Evolutionary conservation across 2,888 invertebrate genomes (phyloP).

Genomic region (Hypena proboscidalis): DNA sequence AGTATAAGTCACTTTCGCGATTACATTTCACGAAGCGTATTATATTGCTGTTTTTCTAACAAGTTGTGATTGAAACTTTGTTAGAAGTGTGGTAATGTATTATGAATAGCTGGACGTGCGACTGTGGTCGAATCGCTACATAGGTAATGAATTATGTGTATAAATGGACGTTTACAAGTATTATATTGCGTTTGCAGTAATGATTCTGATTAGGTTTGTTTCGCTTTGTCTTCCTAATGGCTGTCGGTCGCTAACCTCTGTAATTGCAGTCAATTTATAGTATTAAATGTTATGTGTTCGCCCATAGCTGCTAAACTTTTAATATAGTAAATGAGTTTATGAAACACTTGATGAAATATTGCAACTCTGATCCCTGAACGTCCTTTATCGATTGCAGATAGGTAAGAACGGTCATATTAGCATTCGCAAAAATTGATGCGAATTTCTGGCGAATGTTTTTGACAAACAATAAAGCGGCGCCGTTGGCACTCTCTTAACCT

Average conservation of each 20-base stretch:
- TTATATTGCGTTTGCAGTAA: slow-evolving; percentile 1
- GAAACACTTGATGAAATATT: too few species aligned
- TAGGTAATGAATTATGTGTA: not conserved
- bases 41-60: slow-evolving; percentile 18
- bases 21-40: slow-evolving; percentile 5
- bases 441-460: too few species aligned
- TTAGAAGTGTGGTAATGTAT: slow-evolving; percentile 10
- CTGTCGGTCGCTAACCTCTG: not conserved
- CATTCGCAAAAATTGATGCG: too few species aligned
- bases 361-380: too few species aligned
- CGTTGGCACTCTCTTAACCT: too few species aligned
- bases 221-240: not conserved
- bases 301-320: too few species aligned
- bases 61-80: not conserved
- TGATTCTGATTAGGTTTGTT: not conserved
- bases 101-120: not conserved
- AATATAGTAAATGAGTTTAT: too few species aligned
- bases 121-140: too few species aligned
- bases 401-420: too few species aligned
- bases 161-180: slow-evolving; percentile 5
- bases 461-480: too few species aligned
- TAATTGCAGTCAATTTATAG: not conserved
- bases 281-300: too few species aligned
- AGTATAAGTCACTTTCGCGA: slow-evolving; percentile 31
- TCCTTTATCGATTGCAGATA: too few species aligned